Base-by-base conservation (phyloP, 2,888 invertebrate genomes). In the Drosophila affinis region DNA sequence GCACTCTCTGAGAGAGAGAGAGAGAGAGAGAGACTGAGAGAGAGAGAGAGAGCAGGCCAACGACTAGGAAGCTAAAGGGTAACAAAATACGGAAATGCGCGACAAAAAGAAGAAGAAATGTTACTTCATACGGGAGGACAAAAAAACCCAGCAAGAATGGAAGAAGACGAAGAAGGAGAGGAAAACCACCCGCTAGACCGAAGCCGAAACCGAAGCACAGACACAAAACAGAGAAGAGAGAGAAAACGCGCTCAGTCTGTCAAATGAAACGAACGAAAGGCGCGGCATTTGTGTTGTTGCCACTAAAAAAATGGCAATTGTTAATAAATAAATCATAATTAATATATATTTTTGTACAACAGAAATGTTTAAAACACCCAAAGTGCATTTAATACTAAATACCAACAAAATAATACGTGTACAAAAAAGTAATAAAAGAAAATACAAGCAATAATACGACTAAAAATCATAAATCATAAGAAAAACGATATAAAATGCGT, bases 41-140 rank as follows among this genome's bases (percentile, higher is more conserved):
- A 18, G n/a, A n/a, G n/a, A 67, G 54, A 62, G 57, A 48, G 24
- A 24, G 24, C 24, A 24, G 24, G 34, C 45, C 57, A 53, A 61
- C 34, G 65, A 69, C 58, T 60, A 79, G 78, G 75, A 87, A 78
- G 75, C 83, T 71, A 87, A 89, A 82, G 85, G 78, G 86, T 89
- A 79, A 81, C 81, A 72, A 78, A 84, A 88, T 85, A 85, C 86
- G 85, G 89, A 86, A 86, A 78, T 85, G 83, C 70, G 84, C 76
- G 71, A 71, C 77, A 65, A 73, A 72, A 67, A 57, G 69, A 67
- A 55, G 69, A 69, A 64, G 78, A 75, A 84, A 80, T 54, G 70
- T 83, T 84, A 87, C 85, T 88, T 81, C 67, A 78, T 18, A 63
- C 44, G 24, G 39, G 49, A 32, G 47, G 49, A 60, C 39, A 62